phyloP scores from a whole-genome alignment of 2,113 vertebrate genomes.

The Cervus canadensis region DNA sequence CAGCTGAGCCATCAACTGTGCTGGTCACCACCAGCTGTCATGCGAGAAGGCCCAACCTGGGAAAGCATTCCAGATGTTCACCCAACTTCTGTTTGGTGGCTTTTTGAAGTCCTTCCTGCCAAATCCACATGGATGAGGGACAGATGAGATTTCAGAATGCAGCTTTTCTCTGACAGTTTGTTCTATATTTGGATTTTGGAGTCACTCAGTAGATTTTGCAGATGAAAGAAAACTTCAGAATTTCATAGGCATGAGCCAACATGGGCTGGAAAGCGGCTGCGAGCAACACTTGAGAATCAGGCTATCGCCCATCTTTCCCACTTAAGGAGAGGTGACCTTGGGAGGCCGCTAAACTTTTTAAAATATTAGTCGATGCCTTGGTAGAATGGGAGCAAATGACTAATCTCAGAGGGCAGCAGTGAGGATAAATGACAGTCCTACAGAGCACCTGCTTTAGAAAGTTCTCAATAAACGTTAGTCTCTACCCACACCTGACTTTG shows the following conservation, averaged over 20 bases:
- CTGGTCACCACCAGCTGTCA: slow-evolving; percentile 19
- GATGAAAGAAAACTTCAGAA: slow-evolving; percentile 55
- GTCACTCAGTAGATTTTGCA: slow-evolving; percentile 48
- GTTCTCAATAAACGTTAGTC: not conserved
- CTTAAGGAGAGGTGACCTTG: not conserved
- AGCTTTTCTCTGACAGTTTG: slow-evolving; percentile 54
- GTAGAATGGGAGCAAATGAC: not conserved
- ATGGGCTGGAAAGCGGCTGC: not conserved
- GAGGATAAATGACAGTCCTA: not conserved
- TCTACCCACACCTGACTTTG: not conserved
- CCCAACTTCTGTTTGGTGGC: not conserved
- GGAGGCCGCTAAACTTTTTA: not conserved
- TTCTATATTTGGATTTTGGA: slow-evolving; percentile 66
- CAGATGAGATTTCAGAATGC: slow-evolving; percentile 66
- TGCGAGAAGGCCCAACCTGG: not conserved
- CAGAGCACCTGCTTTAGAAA: not conserved
- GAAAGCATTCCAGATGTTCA: slow-evolving; percentile 7
- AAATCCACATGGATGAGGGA: slow-evolving; percentile 55
- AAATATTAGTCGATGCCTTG: not conserved
- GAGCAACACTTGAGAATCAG: not conserved
- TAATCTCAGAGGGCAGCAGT: not conserved
- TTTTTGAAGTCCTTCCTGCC: slow-evolving; percentile 49
- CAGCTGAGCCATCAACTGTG: not conserved
- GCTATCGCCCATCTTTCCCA: not conserved
- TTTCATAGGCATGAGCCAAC: slow-evolving; percentile 24